Percentiles rank a stretch among this genome's conserved stretches.
Evolutionary conservation across 2,797 vertebrate genomes (phyloP).

Genomic region (Rhyacichthys aspro): DNA sequence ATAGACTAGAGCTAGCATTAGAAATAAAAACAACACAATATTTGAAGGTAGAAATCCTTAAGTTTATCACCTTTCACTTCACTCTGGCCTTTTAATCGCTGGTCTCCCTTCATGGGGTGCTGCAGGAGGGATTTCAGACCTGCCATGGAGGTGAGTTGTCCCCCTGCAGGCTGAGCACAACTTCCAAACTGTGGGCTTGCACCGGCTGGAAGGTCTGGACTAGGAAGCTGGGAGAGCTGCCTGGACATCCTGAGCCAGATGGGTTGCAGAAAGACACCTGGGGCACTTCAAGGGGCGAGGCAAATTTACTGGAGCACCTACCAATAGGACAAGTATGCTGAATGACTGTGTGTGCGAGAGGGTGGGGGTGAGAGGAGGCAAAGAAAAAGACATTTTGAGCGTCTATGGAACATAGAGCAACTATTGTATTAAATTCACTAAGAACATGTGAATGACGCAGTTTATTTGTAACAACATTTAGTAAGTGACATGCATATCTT

Average conservation of each 20-base stretch:
- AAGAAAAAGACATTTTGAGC: slow-evolving; percentile 39
- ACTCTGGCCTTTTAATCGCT: slow-evolving; percentile 79
- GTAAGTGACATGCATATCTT: slow-evolving; percentile 30
- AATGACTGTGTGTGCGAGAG: slow-evolving; percentile 43
- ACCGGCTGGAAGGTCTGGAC: slow-evolving; percentile 82
- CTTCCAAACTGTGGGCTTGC: slow-evolving; percentile 84
- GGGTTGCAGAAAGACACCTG: slow-evolving; percentile 62
- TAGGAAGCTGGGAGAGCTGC: slow-evolving; percentile 82
- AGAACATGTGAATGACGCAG: slow-evolving; percentile 19
- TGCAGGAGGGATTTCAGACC: slow-evolving; percentile 90
- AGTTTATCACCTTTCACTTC: slow-evolving; percentile 77
- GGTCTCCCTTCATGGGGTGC: slow-evolving; percentile 87
- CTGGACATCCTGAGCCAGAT: slow-evolving; percentile 80
- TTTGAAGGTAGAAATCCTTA: background rate
- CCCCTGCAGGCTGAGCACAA: slow-evolving; percentile 76
- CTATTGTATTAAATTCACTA: slow-evolving; percentile 16
- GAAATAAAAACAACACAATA: slow-evolving; percentile 28
- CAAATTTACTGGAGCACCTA: slow-evolving; percentile 46
- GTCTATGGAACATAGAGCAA: slow-evolving; percentile 41
- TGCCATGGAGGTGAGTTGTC: slow-evolving; percentile 81
- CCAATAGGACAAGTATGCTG: slow-evolving; percentile 59
- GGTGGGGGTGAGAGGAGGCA: slow-evolving; percentile 9
- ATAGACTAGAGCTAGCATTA: background rate
- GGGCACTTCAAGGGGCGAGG: slow-evolving; percentile 59
- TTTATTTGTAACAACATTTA: slow-evolving; percentile 19